Evolutionary conservation across 2,797 vertebrate genomes (phyloP).

Genomic region (Philypnodon macrostomus): DNA sequence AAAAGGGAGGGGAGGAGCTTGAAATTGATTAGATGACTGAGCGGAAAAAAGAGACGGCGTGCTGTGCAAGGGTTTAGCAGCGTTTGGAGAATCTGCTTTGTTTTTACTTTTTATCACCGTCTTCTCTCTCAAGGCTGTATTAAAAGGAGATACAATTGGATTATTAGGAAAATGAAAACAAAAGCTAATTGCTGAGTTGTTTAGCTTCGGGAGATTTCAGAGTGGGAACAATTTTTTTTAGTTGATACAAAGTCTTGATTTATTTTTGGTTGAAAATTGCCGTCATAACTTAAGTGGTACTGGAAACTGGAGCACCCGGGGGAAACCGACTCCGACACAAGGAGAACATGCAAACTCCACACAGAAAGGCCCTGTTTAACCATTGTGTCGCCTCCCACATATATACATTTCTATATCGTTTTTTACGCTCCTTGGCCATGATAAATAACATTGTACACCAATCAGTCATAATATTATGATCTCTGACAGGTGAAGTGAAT

Average conservation of each 20-base stretch:
- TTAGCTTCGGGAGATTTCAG: slow-evolving; percentile 3
- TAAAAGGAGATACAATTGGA: not conserved
- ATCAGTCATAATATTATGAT: too few species aligned
- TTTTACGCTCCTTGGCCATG: too few species aligned
- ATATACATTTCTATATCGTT: too few species aligned
- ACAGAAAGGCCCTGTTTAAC: too few species aligned
- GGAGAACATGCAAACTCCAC: too few species aligned
- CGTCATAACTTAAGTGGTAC: too few species aligned
- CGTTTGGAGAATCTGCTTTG: slow-evolving; percentile 4
- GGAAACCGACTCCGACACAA: too few species aligned
- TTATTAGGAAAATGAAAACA: not conserved
- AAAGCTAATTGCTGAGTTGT: not conserved
- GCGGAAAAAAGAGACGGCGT: slow-evolving; percentile 28
- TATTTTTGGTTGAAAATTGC: too few species aligned
- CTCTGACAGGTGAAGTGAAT: too few species aligned
- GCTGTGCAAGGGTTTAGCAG: slow-evolving; percentile 5
- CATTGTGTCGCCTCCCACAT: too few species aligned
- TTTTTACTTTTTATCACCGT: slow-evolving; percentile 1
- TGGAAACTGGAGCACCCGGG: too few species aligned
- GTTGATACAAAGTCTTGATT: not conserved
- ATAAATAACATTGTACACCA: too few species aligned
- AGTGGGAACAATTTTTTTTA: not conserved
- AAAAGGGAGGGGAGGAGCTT: slow-evolving; percentile 73
- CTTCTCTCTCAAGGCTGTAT: not conserved
- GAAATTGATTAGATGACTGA: slow-evolving; percentile 64